A percentile compares a stretch with the other conserved stretches of the same genome.
Evolutionary conservation across 2,113 vertebrate species (phyloP).

Genomic region (Acrocephalus arundinaceus): DNA sequence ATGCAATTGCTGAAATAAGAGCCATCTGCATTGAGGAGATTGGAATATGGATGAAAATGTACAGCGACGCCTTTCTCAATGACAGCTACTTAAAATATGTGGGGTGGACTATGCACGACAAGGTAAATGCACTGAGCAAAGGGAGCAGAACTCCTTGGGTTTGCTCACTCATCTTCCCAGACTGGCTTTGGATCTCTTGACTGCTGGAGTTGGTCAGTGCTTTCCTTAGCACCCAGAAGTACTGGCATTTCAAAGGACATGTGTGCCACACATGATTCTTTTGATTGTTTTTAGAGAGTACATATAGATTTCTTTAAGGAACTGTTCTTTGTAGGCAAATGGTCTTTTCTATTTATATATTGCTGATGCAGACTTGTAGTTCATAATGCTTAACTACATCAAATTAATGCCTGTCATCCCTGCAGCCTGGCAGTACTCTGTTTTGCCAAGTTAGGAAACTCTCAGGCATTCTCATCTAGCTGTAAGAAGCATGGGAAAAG

Average conservation of each 20-base stretch:
- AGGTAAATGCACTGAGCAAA: conserved; percentile 75
- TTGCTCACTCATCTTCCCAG: background rate
- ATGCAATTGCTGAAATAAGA: conserved; percentile 98
- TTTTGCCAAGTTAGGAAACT: background rate
- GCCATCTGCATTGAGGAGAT: conserved; percentile 99
- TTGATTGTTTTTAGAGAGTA: background rate
- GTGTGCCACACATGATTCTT: background rate
- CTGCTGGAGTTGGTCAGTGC: background rate
- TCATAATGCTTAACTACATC: background rate
- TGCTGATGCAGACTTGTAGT: background rate
- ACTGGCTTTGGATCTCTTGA: background rate
- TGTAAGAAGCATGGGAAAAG: background rate
- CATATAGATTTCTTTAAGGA: background rate
- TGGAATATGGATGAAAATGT: conserved; percentile 99
- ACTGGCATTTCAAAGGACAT: background rate
- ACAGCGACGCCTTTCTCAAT: conserved; percentile 98
- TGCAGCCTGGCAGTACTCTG: background rate
- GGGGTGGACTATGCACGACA: conserved; percentile 99
- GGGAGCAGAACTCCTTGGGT: background rate
- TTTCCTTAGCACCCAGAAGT: background rate
- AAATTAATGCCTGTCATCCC: background rate
- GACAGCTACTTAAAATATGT: conserved; percentile 99
- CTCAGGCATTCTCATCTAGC: background rate
- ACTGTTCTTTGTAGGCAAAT: background rate
- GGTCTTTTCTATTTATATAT: background rate